Base-by-base conservation (phyloP, 2,888 invertebrate genomes). In the Enchytraeus crypticus region DNA sequence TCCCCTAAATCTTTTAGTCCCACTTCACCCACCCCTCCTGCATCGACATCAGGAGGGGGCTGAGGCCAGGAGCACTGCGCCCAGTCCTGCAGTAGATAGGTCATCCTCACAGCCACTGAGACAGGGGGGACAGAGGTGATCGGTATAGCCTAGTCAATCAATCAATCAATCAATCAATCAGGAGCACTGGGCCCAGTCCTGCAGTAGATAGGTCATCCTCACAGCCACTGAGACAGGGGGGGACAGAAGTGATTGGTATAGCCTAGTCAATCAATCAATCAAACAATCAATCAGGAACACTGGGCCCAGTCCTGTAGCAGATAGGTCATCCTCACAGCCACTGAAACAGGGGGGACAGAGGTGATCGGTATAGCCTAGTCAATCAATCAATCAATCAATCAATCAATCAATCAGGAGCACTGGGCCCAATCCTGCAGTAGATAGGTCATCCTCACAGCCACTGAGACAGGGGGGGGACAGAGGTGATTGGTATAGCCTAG, bases 301-400 rank as follows among this genome's bases (percentile, higher is more conserved):
- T 75, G 73, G 43, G 74, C 69, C 80, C 80, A 80, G 59, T 80
- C 79, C 59, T 75, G 71, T 2, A 81, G 75, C 65, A 85, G 80
- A 79, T 88, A 89, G n/a, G 87, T 87, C 73, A 88, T 86, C 73
- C 88, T 85, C 8, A 86, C 84, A 18, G 88, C 87, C 14, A 90
- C 85, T 57, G 84, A n/a, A n/a, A n/a, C n/a, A n/a, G n/a, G n/a
- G n/a, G n/a, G n/a, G n/a, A n/a, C n/a, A n/a, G n/a, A n/a, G n/a
- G n/a, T n/a, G n/a, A n/a, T n/a, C n/a, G n/a, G n/a, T n/a, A n/a
- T n/a, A n/a, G n/a, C n/a, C n/a, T n/a, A n/a, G n/a, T n/a, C n/a
- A n/a, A n/a, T n/a, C n/a, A n/a, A n/a, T n/a, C n/a, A n/a, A n/a
- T n/a, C n/a, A n/a, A n/a, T n/a, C n/a, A n/a, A n/a, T n/a, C n/a